Conservation (phyloP, 2,888 invertebrate species). For the Aphrophora alni region DNA sequence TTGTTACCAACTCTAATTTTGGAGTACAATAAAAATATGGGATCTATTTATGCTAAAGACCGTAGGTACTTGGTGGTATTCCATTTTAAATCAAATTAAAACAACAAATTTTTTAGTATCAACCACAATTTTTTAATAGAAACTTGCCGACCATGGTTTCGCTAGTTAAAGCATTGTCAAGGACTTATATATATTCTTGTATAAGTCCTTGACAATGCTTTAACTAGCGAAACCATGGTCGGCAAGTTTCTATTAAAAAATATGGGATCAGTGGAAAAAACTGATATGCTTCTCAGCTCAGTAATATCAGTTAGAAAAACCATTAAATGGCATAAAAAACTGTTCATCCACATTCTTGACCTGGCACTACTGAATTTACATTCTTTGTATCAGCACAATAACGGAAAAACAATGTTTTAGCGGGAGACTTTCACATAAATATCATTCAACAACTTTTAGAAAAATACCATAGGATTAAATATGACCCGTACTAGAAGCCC, state of each 20-base stretch:
- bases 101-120: no score
- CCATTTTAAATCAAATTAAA: no score
- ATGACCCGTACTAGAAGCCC: not conserved
- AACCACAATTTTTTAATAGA: no score
- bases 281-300: slow-evolving; percentile 34
- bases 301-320: slow-evolving; percentile 16
- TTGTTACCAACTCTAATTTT: slow-evolving; percentile 29
- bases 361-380: slow-evolving; percentile 20
- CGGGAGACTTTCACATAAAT: slow-evolving; percentile 15
- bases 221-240: no score
- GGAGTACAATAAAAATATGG: slow-evolving; percentile 39
- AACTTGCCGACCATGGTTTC: no score
- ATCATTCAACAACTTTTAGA: slow-evolving; percentile 20
- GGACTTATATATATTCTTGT: no score
- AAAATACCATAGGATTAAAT: slow-evolving; percentile 14
- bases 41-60: no score
- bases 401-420: not conserved
- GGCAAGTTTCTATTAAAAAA: no score
- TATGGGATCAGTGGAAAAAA: slow-evolving; percentile 39
- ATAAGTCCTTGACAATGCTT: no score
- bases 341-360: slow-evolving; percentile 31
- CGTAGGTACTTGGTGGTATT: no score
- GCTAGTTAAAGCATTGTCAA: no score
- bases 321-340: slow-evolving; percentile 34
- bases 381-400: slow-evolving; percentile 21